Percentiles rank a stretch among this genome's conserved stretches.
phyloP scores from a whole-genome alignment of 2,888 invertebrate genomes.

The Cartodere bifasciata region DNA sequence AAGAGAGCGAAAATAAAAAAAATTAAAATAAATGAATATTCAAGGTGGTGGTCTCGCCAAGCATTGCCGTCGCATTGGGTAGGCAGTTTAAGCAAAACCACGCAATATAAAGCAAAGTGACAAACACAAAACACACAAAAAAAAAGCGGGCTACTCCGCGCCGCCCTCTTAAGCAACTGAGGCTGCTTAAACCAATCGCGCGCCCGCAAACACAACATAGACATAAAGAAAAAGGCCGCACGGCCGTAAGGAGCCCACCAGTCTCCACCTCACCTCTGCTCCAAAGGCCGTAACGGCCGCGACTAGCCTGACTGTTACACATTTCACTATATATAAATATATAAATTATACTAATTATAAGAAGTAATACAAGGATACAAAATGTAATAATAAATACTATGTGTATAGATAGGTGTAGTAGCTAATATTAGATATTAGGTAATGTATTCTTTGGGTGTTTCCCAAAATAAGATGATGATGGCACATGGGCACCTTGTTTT shows the following conservation, averaged over 20 bases:
- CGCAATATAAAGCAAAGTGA: slow-evolving; percentile 27
- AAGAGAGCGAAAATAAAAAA: slow-evolving; percentile 14
- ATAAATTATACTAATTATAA: slow-evolving; percentile 25
- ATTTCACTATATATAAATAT: slow-evolving; percentile 34
- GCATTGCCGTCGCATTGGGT: slow-evolving; percentile 29
- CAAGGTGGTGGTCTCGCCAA: slow-evolving; percentile 30
- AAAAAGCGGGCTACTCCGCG: neutral
- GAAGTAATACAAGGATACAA: slow-evolving; percentile 21
- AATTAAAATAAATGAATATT: slow-evolving; percentile 9
- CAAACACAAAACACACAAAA: slow-evolving; percentile 33
- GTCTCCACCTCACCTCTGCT: slow-evolving; percentile 1
- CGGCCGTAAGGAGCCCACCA: no score
- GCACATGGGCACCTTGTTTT: no score
- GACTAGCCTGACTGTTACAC: slow-evolving; percentile 33
- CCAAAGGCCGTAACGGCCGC: slow-evolving; percentile 24
- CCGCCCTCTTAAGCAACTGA: neutral
- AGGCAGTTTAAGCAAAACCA: slow-evolving; percentile 32
- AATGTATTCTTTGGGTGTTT: slow-evolving; percentile 25
- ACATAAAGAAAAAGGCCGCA: no score
- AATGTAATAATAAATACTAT: slow-evolving; percentile 21
- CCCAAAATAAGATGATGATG: slow-evolving; percentile 25
- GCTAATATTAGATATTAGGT: slow-evolving; percentile 22
- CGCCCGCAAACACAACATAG: slow-evolving; percentile 20
- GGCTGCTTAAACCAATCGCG: slow-evolving; percentile 5
- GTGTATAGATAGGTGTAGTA: slow-evolving; percentile 12